phyloP scores from a whole-genome alignment of 2,113 vertebrate species.

The Rhadina sibilatrix region DNA sequence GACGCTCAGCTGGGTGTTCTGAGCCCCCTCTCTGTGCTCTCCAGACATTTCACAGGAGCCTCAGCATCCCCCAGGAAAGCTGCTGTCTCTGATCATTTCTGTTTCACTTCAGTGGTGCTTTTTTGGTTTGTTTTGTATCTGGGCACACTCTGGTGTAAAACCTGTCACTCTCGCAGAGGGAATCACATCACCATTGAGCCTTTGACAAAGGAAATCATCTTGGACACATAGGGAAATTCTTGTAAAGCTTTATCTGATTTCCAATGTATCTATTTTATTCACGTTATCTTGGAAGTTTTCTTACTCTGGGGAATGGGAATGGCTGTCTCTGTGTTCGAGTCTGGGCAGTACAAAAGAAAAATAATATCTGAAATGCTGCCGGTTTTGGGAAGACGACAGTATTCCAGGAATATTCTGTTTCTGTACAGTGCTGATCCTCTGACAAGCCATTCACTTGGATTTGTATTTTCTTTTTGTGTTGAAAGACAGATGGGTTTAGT shows the following conservation, averaged over 20 bases:
- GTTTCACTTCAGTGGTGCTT: constrained; percentile 22
- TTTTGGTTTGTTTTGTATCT: background rate
- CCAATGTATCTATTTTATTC: constrained; percentile 51
- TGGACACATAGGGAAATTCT: constrained; percentile 14
- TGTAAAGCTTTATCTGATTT: constrained; percentile 57
- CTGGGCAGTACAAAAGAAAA: constrained; percentile 6
- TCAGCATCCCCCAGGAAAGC: background rate
- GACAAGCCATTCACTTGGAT: constrained; percentile 9
- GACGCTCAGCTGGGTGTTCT: background rate
- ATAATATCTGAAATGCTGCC: background rate
- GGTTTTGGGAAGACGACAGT: background rate
- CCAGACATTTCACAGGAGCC: background rate
- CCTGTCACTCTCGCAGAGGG: background rate
- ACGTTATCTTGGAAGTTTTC: constrained; percentile 20
- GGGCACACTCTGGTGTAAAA: constrained; percentile 16
- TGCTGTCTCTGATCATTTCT: background rate
- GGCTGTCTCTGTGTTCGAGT: background rate
- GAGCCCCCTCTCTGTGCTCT: background rate
- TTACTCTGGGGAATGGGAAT: constrained; percentile 10
- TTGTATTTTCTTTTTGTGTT: constrained; percentile 59
- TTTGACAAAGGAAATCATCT: constrained; percentile 46
- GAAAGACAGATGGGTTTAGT: constrained; percentile 51
- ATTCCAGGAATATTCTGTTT: background rate
- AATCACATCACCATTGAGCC: constrained; percentile 32
- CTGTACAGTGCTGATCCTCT: constrained; percentile 24